These are phyloP conservation scores for Rhinophrynus dorsalis DNA, from an alignment of 2,797 vertebrate species.

Conservation along the genomic window DNA sequence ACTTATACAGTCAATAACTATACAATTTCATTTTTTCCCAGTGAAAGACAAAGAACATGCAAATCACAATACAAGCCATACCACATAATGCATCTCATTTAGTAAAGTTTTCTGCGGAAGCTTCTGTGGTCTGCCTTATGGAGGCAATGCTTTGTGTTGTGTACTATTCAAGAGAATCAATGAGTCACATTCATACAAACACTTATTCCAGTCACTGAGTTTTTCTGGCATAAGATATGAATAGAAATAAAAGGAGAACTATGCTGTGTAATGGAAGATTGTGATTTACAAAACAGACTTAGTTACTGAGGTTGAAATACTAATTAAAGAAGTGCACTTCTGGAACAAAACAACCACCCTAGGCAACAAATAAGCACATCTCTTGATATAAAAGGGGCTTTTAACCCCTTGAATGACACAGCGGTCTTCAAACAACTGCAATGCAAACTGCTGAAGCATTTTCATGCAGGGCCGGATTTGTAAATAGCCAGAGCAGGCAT, in stretches of 20 bases:
- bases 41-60: neutral
- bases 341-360: too few species aligned
- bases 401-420: too few species aligned
- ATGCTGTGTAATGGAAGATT: neutral
- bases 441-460: too few species aligned
- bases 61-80: neutral
- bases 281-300: too few species aligned
- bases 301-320: too few species aligned
- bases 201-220: neutral
- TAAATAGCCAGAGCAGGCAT: too few species aligned
- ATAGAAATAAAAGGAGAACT: neutral
- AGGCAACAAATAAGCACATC: too few species aligned
- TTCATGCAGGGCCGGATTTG: too few species aligned
- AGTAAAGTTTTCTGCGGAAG: neutral
- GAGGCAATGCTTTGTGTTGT: neutral
- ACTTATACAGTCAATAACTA: neutral
- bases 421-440: too few species aligned
- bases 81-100: constrained; percentile 4
- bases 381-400: too few species aligned
- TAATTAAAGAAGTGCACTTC: too few species aligned
- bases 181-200: neutral
- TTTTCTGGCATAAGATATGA: neutral
- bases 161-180: too few species aligned
- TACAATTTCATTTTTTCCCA: neutral
- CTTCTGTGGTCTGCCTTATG: neutral